phyloP scores from a whole-genome alignment of 2,888 invertebrate species.

The Xylocampa areola region DNA sequence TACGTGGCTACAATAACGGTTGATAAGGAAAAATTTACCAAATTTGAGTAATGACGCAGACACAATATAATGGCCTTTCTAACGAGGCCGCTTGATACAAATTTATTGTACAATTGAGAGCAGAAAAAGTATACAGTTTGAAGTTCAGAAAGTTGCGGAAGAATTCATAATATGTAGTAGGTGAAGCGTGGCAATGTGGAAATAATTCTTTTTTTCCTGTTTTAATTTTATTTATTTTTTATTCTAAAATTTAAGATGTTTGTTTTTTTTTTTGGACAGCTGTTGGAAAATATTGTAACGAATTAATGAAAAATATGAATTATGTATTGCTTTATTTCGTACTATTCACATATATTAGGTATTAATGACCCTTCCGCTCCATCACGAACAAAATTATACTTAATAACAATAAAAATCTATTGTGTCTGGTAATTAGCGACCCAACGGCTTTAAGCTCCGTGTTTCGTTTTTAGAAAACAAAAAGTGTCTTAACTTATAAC shows the following conservation, averaged over 20 bases:
- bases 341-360: too few relatives aligned
- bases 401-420: too few relatives aligned
- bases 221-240: slow-evolving; percentile 22
- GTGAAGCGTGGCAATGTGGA: slow-evolving; percentile 4
- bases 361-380: too few relatives aligned
- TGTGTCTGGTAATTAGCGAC: too few relatives aligned
- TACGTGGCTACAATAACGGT: slow-evolving; percentile 57
- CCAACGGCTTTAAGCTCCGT: too few relatives aligned
- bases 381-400: too few relatives aligned
- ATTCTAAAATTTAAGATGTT: background rate
- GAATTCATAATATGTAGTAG: slow-evolving; percentile 36
- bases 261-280: too few relatives aligned
- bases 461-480: too few relatives aligned
- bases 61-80: slow-evolving; percentile 61
- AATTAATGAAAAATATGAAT: too few relatives aligned
- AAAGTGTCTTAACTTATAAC: too few relatives aligned
- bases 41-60: slow-evolving; percentile 66
- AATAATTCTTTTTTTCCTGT: slow-evolving; percentile 28
- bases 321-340: too few relatives aligned
- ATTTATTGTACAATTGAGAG: slow-evolving; percentile 45
- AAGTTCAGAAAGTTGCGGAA: slow-evolving; percentile 32
- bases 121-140: slow-evolving; percentile 31
- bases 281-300: too few relatives aligned
- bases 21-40: slow-evolving; percentile 71
- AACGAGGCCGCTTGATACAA: slow-evolving; percentile 60